These are phyloP conservation scores for Mallotus villosus DNA, from an alignment of 2,797 vertebrate genomes.

Conservation along the genomic window DNA sequence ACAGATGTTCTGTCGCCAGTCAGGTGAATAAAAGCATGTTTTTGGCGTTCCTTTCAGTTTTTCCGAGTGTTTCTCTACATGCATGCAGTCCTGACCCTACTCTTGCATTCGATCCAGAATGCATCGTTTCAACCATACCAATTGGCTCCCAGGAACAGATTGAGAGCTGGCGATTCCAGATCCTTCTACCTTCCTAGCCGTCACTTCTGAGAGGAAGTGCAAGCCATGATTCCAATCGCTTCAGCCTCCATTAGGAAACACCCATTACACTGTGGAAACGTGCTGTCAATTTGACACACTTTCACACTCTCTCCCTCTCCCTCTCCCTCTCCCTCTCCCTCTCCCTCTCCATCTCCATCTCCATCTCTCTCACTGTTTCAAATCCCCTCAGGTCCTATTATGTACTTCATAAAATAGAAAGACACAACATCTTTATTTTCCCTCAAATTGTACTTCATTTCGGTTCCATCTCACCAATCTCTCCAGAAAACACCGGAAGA, in stretches of 20 bases:
- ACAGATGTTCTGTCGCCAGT: constrained; percentile 45
- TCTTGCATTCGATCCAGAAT: constrained; percentile 50
- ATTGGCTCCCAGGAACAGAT: constrained; percentile 26
- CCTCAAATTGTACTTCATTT: constrained; percentile 13
- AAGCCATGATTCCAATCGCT: constrained; percentile 29
- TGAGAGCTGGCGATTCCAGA: constrained; percentile 8
- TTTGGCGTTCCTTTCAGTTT: constrained; percentile 38
- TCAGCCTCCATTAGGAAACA: constrained; percentile 33
- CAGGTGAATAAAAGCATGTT: constrained; percentile 64
- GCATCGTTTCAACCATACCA: constrained; percentile 39
- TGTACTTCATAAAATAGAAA: constrained; percentile 35
- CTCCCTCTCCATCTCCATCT: not conserved
- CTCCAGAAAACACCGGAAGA: constrained; percentile 34
- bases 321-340: not conserved
- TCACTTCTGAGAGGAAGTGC: constrained; percentile 10
- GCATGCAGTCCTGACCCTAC: constrained; percentile 49
- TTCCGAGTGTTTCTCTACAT: constrained; percentile 43
- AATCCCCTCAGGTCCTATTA: not conserved
- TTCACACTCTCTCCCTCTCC: not conserved
- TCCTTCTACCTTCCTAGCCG: not conserved
- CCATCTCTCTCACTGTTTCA: not conserved
- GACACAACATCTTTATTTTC: constrained; percentile 43
- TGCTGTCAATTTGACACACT: constrained; percentile 27
- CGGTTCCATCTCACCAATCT: constrained; percentile 19
- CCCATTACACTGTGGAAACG: constrained; percentile 5